Conservation (phyloP, 2,113 vertebrate genomes). For the Spermophilus dauricus region DNA sequence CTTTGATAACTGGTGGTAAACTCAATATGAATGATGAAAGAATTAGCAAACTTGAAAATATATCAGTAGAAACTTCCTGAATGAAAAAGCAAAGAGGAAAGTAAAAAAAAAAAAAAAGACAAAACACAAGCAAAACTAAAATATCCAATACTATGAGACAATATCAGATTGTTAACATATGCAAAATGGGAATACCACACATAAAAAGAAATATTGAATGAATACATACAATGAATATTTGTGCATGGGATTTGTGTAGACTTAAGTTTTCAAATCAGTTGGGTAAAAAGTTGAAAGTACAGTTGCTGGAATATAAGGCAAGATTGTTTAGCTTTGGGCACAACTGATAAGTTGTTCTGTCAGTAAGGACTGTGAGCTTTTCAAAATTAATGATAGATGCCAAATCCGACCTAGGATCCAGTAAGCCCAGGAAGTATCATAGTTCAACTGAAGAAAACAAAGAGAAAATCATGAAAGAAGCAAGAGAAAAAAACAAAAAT, state of each 20-base stretch:
- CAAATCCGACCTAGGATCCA: background rate
- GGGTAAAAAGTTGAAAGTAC: background rate
- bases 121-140: background rate
- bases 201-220: constrained; percentile 19
- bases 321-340: background rate
- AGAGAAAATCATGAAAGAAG: background rate
- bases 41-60: background rate
- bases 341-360: background rate
- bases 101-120: background rate
- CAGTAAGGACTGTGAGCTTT: background rate
- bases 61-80: background rate
- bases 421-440: background rate
- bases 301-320: background rate
- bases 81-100: background rate
- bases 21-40: background rate
- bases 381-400: background rate
- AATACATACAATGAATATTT: background rate
- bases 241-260: background rate
- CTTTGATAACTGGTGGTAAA: background rate
- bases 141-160: background rate
- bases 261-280: background rate
- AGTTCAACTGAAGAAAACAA: background rate
- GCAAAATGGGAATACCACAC: background rate
- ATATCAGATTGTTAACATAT: background rate
- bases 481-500: background rate